Evolutionary conservation across 2,797 vertebrate genomes (phyloP).

Genomic region (Limnodromus scolopaceus): DNA sequence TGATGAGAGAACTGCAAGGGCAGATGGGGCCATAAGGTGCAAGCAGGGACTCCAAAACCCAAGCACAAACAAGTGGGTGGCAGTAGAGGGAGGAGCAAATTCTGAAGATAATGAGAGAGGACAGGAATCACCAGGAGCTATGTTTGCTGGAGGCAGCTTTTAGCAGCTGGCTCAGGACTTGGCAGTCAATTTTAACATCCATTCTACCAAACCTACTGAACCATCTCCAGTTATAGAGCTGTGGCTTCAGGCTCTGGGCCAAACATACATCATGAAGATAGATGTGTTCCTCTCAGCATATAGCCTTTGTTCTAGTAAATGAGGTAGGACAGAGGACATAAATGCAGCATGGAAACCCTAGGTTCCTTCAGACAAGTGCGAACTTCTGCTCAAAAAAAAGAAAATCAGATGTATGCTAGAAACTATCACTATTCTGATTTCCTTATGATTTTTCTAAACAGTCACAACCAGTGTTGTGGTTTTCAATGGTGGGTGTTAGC

Average conservation of each 20-base stretch:
- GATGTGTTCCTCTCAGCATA: constrained; percentile 18
- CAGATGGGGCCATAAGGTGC: neutral
- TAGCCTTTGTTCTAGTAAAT: constrained; percentile 32
- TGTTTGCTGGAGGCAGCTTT: neutral
- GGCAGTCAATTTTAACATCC: constrained; percentile 4
- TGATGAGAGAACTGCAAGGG: neutral
- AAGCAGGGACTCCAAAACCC: neutral
- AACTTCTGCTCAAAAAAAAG: neutral
- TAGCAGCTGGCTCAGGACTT: constrained; percentile 10
- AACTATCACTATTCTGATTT: neutral
- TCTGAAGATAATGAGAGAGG: neutral
- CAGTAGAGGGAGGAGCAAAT: neutral
- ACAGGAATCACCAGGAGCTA: neutral
- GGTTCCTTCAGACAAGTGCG: neutral
- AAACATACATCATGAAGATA: constrained; percentile 17
- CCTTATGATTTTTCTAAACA: neutral
- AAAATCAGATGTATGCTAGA: neutral
- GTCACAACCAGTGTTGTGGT: neutral
- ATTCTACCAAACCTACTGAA: constrained; percentile 16
- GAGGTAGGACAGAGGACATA: constrained; percentile 6
- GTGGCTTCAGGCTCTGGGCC: neutral
- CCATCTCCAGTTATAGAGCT: constrained; percentile 2
- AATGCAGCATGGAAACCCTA: neutral
- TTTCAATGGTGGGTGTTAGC: neutral
- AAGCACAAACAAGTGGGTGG: neutral